Percentiles rank a stretch among this genome's conserved stretches.
These are phyloP conservation scores for Chanos chanos DNA, from an alignment of 2,797 vertebrate genomes.

Conservation along the genomic window DNA sequence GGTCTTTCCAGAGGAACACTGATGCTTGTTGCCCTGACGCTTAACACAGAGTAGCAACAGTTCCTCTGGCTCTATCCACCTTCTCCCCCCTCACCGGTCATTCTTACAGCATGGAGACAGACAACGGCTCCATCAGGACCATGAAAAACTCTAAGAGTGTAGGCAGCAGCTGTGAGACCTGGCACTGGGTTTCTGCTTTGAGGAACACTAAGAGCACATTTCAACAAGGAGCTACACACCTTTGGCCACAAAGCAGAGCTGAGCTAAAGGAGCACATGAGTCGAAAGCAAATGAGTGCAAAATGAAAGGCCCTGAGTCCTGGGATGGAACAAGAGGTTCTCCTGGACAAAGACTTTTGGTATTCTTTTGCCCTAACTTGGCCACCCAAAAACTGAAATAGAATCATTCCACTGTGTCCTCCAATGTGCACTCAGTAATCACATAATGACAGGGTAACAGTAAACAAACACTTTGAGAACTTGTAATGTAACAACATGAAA, in stretches of 20 bases:
- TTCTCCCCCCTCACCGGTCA: neutral
- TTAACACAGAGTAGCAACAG: neutral
- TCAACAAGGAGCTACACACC: slow-evolving; percentile 42
- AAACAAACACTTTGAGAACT: neutral
- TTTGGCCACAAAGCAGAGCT: slow-evolving; percentile 38
- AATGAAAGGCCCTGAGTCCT: slow-evolving; percentile 40
- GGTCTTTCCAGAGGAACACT: neutral
- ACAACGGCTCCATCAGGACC: slow-evolving; percentile 10
- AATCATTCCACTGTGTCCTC: neutral
- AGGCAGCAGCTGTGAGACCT: slow-evolving; percentile 33
- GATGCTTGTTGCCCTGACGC: neutral
- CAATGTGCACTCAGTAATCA: neutral
- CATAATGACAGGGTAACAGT: neutral
- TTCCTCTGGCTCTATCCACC: neutral
- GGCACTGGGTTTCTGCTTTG: slow-evolving; percentile 42
- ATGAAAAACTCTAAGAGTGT: slow-evolving; percentile 32
- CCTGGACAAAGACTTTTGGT: slow-evolving; percentile 14
- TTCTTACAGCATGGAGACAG: slow-evolving; percentile 25
- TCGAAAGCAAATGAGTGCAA: slow-evolving; percentile 52
- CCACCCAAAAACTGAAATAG: neutral
- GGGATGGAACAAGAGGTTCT: slow-evolving; percentile 33
- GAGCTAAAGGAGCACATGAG: slow-evolving; percentile 29
- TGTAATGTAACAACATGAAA: too few relatives aligned
- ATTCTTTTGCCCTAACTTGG: neutral
- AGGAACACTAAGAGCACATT: slow-evolving; percentile 58